Evolutionary conservation across 2,888 invertebrate species (phyloP), one percentile per base, ranked within the genome.

Genomic region (Gymnoscelis rufifasciata): DNA sequence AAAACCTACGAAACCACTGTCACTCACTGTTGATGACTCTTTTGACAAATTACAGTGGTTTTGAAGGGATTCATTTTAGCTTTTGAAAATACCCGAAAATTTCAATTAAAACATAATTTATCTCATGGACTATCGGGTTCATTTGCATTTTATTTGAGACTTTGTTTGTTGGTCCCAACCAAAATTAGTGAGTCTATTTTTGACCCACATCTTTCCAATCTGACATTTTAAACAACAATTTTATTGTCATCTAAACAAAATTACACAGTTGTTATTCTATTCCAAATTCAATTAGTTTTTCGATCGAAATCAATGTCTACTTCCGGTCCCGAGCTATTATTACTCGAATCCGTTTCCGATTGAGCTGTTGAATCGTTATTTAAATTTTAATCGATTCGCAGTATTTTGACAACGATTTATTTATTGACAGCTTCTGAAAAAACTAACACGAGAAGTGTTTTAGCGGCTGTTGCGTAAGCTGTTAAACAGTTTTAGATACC

Each of bases 381-480:
- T 48, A 46, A 31, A 24, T 36, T 47, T 35, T 23, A 44, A 44
- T 52, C 39, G 45, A 47, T 54, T 54, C 26, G 49, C 45, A 38
- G 45, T 46, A 45, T 45, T 45, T 50, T 36, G 48, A 43, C 41
- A 45, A 53, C 47, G 47, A 52, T 54, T 54, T 54, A 31, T 56
- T 54, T 55, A 50, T 47, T 54, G 57, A 53, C 52, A 54, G 47
- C 39, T 48, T 51, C 54, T 51, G 60, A 54, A 50, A 51, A 62
- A 60, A 59, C 45, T 45, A 56, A 52, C 50, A 49, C 55, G 49
- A 38, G 42, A 57, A 59, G 59, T 62, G 59, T 62, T 55, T 64
- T 60, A 71, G 55, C 53, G 53, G 60, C 50, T 45, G 31, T 71
- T 68, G 55, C 59, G 57, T 54, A 66, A 57, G 2, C 2, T 19